Conservation (phyloP, 2,888 invertebrate species). For the Abrostola tripartita region DNA sequence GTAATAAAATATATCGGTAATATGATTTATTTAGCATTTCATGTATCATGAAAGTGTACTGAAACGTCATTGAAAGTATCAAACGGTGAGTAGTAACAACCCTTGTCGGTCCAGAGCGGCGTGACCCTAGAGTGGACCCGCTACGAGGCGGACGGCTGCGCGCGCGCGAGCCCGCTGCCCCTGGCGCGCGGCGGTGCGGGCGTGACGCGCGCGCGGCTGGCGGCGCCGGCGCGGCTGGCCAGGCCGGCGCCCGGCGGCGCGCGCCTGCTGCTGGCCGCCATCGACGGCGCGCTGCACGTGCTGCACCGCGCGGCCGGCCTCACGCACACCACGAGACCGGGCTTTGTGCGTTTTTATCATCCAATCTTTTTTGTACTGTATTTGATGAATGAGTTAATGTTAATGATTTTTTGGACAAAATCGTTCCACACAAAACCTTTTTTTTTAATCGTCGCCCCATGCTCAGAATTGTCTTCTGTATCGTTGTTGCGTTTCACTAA, state of each 20-base stretch:
- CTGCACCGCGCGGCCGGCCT: conserved; percentile 93
- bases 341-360: conserved; percentile 90
- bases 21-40: no score
- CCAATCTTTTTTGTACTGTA: no score
- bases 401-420: no score
- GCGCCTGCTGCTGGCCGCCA: conserved; percentile 93
- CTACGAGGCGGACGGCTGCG: conserved; percentile 91
- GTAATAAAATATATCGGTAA: no score
- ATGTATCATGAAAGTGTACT: no score
- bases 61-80: no score
- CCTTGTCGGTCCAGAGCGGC: conserved; percentile 66
- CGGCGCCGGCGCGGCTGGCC: conserved; percentile 77
- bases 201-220: conserved; percentile 87
- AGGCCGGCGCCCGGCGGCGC: conserved; percentile 89
- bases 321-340: conserved; percentile 92
- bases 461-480: no score
- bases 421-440: no score
- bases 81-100: no score
- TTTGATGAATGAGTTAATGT: no score
- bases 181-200: conserved; percentile 83
- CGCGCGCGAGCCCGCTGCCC: conserved; percentile 87
- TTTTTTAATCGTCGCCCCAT: no score
- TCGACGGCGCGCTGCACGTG: conserved; percentile 94
- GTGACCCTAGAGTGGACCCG: conserved; percentile 90
- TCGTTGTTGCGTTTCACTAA: no score